Percentiles rank a stretch among this genome's conserved stretches.
Conservation (phyloP, 2,888 invertebrate species). For the Mesopsocus fuscifrons region DNA sequence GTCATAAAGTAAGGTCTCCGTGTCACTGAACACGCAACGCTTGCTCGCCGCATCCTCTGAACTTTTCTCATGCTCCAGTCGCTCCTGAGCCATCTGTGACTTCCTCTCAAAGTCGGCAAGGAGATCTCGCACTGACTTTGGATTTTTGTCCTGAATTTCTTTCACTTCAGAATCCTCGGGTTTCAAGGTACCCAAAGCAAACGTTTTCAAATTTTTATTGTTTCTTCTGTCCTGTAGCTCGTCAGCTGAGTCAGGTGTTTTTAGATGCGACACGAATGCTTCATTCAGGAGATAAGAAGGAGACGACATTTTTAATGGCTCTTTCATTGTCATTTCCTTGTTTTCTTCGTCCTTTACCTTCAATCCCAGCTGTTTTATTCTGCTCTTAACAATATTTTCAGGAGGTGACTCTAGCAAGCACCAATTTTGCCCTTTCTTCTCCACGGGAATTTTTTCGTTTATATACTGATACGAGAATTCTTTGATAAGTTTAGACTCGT, state of each 20-base stretch:
- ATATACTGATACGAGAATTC: constrained; percentile 27
- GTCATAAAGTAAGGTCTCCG: constrained; percentile 28
- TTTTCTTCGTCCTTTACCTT: constrained; percentile 13
- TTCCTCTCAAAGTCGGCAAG: constrained; percentile 28
- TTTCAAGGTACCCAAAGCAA: constrained; percentile 18
- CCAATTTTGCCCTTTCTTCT: neutral
- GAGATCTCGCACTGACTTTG: constrained; percentile 27
- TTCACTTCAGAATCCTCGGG: constrained; percentile 3
- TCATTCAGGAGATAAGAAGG: constrained; percentile 23
- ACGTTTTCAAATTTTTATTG: constrained; percentile 17
- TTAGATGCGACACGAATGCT: constrained; percentile 24
- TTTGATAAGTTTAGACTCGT: constrained; percentile 24
- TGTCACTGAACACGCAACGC: constrained; percentile 27
- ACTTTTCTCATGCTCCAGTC: constrained; percentile 20
- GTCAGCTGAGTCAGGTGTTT: constrained; percentile 12
- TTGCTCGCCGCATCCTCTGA: constrained; percentile 18
- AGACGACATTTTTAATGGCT: constrained; percentile 25
- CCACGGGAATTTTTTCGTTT: constrained; percentile 14
- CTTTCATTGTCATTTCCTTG: constrained; percentile 23
- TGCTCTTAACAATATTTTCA: constrained; percentile 22
- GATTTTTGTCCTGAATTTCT: constrained; percentile 11
- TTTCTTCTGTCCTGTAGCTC: constrained; percentile 10
- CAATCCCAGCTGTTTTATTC: constrained; percentile 19
- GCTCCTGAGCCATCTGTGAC: constrained; percentile 22
- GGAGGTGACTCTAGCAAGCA: constrained; percentile 16